A percentile compares a stretch with the other conserved stretches of the same genome.
phyloP scores from a whole-genome alignment of 2,113 vertebrate genomes.

The Tricholaema leucomelas region DNA sequence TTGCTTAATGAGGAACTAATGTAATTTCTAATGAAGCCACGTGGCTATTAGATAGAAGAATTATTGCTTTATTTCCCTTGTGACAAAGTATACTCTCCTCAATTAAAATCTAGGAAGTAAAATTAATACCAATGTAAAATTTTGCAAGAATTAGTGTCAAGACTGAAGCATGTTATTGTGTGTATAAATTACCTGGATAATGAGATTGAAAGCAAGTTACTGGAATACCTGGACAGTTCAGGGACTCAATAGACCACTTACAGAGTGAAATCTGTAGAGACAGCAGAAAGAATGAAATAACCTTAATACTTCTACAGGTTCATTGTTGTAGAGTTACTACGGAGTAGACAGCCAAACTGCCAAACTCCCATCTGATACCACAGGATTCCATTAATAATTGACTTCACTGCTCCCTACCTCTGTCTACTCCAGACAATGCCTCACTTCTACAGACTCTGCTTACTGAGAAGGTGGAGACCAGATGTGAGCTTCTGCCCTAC shows the following conservation, averaged over 20 bases:
- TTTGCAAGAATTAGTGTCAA: conserved; percentile 44
- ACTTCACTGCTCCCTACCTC: neutral
- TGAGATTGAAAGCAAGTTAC: conserved; percentile 12
- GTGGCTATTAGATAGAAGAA: conserved; percentile 56
- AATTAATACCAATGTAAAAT: conserved; percentile 67
- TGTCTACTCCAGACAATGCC: neutral
- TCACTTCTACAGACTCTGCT: neutral
- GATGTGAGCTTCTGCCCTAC: neutral
- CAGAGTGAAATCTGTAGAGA: neutral
- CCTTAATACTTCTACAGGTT: neutral
- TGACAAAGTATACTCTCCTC: conserved; percentile 57
- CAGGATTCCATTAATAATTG: neutral
- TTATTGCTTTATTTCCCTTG: conserved; percentile 66
- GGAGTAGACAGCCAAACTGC: neutral
- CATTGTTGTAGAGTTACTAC: neutral
- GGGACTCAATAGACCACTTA: neutral
- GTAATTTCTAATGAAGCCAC: conserved; percentile 73
- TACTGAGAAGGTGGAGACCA: neutral
- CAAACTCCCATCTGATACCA: neutral
- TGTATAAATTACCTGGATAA: conserved; percentile 44
- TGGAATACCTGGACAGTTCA: neutral
- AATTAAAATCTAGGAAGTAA: conserved; percentile 71
- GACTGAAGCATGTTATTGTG: conserved; percentile 48
- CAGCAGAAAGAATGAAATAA: neutral
- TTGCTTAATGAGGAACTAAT: conserved; percentile 75